Percentiles rank a stretch among this genome's conserved stretches.
Conservation (phyloP, 1,140 invertebrate species). For the Palaemon carinicauda region DNA sequence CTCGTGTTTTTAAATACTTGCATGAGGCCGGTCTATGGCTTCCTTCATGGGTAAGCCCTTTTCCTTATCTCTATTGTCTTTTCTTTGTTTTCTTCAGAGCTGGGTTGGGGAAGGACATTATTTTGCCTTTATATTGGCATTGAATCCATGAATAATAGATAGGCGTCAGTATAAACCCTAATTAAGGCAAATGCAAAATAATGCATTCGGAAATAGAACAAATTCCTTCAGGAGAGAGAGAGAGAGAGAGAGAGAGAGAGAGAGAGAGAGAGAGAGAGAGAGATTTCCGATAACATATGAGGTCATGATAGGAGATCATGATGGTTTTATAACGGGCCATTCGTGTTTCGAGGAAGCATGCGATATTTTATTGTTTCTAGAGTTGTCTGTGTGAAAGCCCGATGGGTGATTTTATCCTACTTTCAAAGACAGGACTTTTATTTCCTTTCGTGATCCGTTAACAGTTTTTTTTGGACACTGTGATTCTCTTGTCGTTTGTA, state of each 20-base stretch:
- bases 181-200: not conserved
- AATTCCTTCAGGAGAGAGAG: not conserved
- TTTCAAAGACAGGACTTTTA: too few relatives aligned
- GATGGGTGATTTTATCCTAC: too few relatives aligned
- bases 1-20: too few relatives aligned
- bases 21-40: too few relatives aligned
- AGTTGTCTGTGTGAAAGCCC: too few relatives aligned
- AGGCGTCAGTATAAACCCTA: not conserved
- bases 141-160: not conserved
- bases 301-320: not conserved
- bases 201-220: not conserved
- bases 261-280: not conserved
- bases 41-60: too few relatives aligned
- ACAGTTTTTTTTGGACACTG: too few relatives aligned
- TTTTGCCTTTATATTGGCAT: not conserved
- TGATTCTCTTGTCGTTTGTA: too few relatives aligned
- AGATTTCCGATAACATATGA: not conserved
- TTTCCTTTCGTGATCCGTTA: too few relatives aligned
- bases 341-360: too few relatives aligned
- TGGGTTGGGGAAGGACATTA: not conserved
- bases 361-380: too few relatives aligned
- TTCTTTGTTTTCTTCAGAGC: not conserved
- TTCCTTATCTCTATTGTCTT: not conserved
- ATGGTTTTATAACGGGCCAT: too few relatives aligned
- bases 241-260: not conserved